phyloP scores from a whole-genome alignment of 1,140 invertebrate genomes.

The Drosophila carrolli region DNA sequence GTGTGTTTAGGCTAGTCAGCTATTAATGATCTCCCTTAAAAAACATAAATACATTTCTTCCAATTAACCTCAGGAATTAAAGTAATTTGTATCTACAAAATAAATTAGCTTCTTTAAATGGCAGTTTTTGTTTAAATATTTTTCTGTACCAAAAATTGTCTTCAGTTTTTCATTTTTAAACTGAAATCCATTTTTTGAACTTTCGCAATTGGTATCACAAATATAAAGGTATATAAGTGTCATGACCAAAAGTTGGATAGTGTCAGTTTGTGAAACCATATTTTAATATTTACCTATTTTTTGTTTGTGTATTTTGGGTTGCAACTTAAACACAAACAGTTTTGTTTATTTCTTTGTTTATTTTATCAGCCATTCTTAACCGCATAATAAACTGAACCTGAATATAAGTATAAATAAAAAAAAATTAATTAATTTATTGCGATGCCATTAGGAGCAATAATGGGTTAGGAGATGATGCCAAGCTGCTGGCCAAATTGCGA shows the following conservation, averaged over 20 bases:
- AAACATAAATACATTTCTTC: too few species aligned
- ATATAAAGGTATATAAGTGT: background rate
- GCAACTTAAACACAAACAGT: background rate
- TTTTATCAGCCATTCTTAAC: too few species aligned
- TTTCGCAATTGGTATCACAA: too few species aligned
- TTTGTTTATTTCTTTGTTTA: background rate
- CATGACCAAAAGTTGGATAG: conserved; percentile 8
- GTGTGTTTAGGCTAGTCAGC: too few species aligned
- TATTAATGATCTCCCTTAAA: too few species aligned
- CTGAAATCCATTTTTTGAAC: too few species aligned
- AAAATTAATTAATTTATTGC: conserved; percentile 4
- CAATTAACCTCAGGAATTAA: too few species aligned
- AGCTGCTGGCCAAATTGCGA: conserved; percentile 21
- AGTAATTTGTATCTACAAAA: too few species aligned
- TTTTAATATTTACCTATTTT: background rate
- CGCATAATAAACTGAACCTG: background rate
- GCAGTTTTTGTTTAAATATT: too few species aligned
- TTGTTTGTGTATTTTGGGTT: conserved; percentile 1
- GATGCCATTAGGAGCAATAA: background rate
- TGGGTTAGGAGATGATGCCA: background rate
- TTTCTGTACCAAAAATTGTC: too few species aligned
- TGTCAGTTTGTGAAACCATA: background rate
- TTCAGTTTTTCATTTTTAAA: too few species aligned
- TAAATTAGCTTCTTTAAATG: too few species aligned
- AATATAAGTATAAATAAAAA: background rate